Base-by-base conservation (phyloP, 2,888 invertebrate genomes). In the Stenchaetothrips biformis region DNA sequence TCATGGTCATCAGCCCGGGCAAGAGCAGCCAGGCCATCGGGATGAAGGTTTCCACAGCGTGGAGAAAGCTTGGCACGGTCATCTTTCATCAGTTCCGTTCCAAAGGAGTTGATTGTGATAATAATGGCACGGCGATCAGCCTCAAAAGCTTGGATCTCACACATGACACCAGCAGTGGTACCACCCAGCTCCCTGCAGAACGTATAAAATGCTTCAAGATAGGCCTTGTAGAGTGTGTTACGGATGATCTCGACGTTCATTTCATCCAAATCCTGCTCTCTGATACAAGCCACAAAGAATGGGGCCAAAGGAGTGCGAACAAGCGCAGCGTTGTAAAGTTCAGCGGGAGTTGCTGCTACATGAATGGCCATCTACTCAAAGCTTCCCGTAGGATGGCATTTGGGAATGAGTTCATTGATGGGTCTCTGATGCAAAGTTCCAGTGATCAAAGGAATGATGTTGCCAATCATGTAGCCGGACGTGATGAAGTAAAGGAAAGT, bases 241-340 rank as follows among this genome's bases (percentile, higher is more conserved):
- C n/a, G n/a, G 85, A 99, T 99, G 85, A 99, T 97, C 88, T 99
- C 99, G 88, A 99, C 99, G 87, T 99, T 99, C 98, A 99, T 98
- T 87, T 99, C 99, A 89, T 99, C 99, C 87, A 99, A 91, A 90
- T 99, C 99, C 87, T 99, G 99, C 88, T 99, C 99, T 84, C 98
- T 97, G 88, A 99, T 99, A 87, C 99, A 99, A 88, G 99, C 99
- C 82, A 98, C 98, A 87, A 99, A 99, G 89, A 99, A 99, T 81
- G 99, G 98, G 83, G 99, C 93, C 92, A 85, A 8, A 84, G 84
- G 83, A 81, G n/a, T 83, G 82, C n/a, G n/a, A n/a, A 21, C n/a
- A n/a, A n/a, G n/a, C n/a, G n/a, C n/a, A n/a, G n/a, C n/a, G n/a
- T n/a, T n/a, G n/a, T n/a, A n/a, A n/a, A n/a, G n/a, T n/a, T n/a